Percentiles rank a stretch among this genome's conserved stretches.
phyloP scores from a whole-genome alignment of 2,888 invertebrate species.

The Lucinisca nassula region DNA sequence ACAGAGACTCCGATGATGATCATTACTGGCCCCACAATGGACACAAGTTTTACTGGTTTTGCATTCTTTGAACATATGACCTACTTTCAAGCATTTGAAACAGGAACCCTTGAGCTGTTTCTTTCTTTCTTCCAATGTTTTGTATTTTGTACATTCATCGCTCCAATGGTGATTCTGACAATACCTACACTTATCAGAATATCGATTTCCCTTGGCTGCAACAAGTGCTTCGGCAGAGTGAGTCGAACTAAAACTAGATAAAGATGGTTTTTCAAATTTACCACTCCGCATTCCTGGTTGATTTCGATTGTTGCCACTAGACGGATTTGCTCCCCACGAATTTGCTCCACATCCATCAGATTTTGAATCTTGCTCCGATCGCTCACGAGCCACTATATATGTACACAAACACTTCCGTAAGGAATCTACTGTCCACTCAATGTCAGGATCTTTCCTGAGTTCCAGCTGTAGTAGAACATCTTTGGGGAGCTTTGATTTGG shows the following conservation, averaged over 20 bases:
- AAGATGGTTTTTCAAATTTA: no score
- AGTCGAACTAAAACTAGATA: no score
- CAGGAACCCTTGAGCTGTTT: background rate
- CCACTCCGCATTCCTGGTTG: no score
- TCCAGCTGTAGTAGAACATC: background rate
- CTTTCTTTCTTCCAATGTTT: background rate
- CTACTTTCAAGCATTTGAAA: background rate
- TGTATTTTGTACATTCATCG: background rate
- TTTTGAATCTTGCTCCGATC: no score
- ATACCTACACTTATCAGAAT: background rate
- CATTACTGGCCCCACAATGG: background rate
- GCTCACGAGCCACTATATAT: no score
- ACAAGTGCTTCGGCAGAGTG: background rate
- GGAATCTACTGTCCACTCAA: background rate
- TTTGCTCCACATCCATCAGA: no score
- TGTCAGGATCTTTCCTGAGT: background rate
- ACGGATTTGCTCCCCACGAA: no score
- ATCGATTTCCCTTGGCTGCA: background rate
- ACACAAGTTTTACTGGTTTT: background rate
- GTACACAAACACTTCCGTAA: background rate
- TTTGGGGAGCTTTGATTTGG: slow-evolving; percentile 6
- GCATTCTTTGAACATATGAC: background rate
- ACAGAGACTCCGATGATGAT: background rate
- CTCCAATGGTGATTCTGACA: background rate
- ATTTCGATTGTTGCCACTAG: no score